Conservation (phyloP, 2,113 vertebrate genomes). For the Tonatia bakeri region DNA sequence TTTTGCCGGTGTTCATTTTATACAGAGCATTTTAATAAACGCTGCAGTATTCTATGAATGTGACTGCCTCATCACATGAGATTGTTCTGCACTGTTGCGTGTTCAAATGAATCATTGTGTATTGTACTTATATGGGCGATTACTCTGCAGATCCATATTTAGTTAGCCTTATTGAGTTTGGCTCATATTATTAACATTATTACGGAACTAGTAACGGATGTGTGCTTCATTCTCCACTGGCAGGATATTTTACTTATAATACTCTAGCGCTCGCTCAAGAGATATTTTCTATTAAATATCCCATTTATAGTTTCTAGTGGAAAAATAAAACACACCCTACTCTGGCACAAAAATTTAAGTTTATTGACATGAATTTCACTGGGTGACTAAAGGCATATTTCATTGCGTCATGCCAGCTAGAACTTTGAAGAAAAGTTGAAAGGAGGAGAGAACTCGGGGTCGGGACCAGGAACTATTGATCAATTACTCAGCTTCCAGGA, state of each 20-base stretch:
- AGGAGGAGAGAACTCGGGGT: neutral
- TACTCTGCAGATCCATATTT: conserved; percentile 35
- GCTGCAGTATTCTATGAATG: neutral
- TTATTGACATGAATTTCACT: neutral
- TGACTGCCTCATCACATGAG: neutral
- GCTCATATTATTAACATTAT: conserved; percentile 57
- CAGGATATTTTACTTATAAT: conserved; percentile 39
- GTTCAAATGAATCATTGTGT: conserved; percentile 11
- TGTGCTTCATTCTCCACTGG: conserved; percentile 74
- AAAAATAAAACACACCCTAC: conserved; percentile 55
- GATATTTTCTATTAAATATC: conserved; percentile 53
- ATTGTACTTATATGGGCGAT: neutral
- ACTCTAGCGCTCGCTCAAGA: conserved; percentile 63
- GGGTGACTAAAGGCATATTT: neutral
- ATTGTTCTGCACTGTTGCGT: neutral
- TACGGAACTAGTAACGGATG: conserved; percentile 75
- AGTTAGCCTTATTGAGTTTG: conserved; percentile 71
- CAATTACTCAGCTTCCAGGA: neutral
- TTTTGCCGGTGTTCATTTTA: neutral
- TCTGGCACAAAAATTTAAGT: conserved; percentile 47
- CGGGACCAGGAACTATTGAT: neutral
- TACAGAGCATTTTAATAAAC: neutral
- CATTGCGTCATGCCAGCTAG: neutral
- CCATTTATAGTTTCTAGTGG: conserved; percentile 57
- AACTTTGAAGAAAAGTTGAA: neutral